Base-by-base conservation (phyloP, 2,113 vertebrate species). In the Peucedramus taeniatus region DNA sequence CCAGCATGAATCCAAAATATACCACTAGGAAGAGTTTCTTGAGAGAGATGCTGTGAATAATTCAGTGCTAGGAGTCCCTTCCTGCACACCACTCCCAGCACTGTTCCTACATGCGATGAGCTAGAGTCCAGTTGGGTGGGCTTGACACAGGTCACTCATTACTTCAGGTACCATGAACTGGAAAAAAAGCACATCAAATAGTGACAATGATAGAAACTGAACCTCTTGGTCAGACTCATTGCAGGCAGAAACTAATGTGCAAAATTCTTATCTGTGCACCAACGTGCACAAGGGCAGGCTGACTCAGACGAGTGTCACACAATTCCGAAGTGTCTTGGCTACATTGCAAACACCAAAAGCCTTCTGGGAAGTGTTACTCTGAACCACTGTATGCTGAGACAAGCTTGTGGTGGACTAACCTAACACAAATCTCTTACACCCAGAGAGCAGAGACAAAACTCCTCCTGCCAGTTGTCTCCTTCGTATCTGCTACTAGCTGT, bases 291-390 rank as follows among this genome's bases (percentile, higher is more conserved):
- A 80, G 11, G 8, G 31, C 50, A 81, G 13, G 13, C 23, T 63
- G 26, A 89, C 42, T 72, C 57, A 81, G 26, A 31, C 16, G 18
- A 33, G 5, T 5, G 39, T 37, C 35, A 78, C 50, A 57, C 28
- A 35, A 6, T 78, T 68, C 2, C 1, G 59, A 81, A 84, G n/a
- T 21, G 5, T n/a, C 21, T 70, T 59, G 81, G 24, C 15, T 45
- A 40, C 22, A 28, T 5, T 23, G 24, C 17, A 74, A 44, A 84
- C 24, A 30, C 11, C 18, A 80, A 56, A 17, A 0, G 0, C 15
- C 14, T 49, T 21, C 33, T 45, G 86, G 31, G 51, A 90, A 87
- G 54, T 45, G 13, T 49, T 26, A 35, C 18, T 75, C 28, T 61
- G 63, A 93, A 51, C 13, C 3, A 7, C 15, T 56, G 13, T 37